Evolutionary conservation across 2,797 vertebrate species (phyloP).

Genomic region (Megaceryle alcyon): DNA sequence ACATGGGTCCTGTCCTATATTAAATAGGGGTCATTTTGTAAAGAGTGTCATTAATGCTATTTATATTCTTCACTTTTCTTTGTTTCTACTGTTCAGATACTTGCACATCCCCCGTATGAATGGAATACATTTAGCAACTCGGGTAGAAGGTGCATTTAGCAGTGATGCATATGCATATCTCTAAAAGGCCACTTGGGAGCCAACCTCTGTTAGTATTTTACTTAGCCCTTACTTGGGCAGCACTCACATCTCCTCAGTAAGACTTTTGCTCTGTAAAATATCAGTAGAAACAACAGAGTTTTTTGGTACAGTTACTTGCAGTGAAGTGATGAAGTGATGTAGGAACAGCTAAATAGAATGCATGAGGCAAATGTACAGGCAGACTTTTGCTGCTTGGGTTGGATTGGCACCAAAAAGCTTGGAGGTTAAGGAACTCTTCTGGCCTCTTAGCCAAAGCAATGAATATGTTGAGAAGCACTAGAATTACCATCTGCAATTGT

Average conservation of each 20-base stretch:
- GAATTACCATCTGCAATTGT: constrained; percentile 14
- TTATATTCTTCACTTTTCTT: not conserved
- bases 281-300: not conserved
- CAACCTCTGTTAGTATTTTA: not conserved
- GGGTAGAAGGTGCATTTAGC: not conserved
- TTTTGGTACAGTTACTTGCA: not conserved
- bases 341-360: not conserved
- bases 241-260: not conserved
- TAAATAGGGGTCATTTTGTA: constrained; percentile 80
- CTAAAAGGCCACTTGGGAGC: not conserved
- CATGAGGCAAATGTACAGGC: not conserved
- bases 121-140: not conserved
- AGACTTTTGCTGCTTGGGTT: not conserved
- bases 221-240: not conserved
- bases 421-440: not conserved
- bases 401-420: not conserved
- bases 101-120: not conserved
- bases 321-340: not conserved
- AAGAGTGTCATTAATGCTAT: constrained; percentile 74
- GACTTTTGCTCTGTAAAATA: not conserved
- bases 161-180: not conserved
- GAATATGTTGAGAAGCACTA: not conserved
- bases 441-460: not conserved
- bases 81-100: not conserved
- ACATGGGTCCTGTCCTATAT: constrained; percentile 72